These are phyloP conservation scores for Parazoanthus darwini DNA, from an alignment of 92 coral and sea anemone genomes.

Conservation along the genomic window DNA sequence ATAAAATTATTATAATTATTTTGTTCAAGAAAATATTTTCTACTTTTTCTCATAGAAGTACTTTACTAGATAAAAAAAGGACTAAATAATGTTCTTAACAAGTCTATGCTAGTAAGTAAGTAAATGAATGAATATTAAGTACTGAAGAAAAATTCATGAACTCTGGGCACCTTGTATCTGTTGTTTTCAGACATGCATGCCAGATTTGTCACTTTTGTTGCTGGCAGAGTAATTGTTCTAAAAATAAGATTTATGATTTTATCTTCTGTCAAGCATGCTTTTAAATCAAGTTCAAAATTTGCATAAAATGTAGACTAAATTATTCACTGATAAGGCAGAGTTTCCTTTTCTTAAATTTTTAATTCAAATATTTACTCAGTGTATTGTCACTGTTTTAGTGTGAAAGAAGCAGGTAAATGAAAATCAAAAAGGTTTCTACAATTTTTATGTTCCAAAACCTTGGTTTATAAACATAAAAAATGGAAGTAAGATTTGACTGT, in stretches of 20 bases:
- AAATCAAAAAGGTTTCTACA: not conserved
- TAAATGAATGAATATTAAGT: too few relatives aligned
- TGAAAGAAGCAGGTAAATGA: not conserved
- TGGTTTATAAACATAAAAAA: not conserved
- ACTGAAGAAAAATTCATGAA: too few relatives aligned
- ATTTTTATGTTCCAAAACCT: not conserved
- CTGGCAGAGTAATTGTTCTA: not conserved
- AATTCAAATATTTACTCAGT: not conserved
- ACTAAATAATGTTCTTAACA: too few relatives aligned
- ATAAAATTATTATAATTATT: too few relatives aligned
- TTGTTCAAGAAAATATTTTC: too few relatives aligned
- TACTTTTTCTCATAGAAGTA: not conserved
- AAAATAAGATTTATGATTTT: not conserved
- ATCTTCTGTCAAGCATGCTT: not conserved
- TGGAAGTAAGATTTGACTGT: not conserved
- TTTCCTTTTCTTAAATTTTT: not conserved
- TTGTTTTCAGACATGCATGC: not conserved
- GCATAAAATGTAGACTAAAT: conserved; percentile 23
- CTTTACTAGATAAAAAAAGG: too few relatives aligned
- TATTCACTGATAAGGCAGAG: not conserved
- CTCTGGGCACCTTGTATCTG: not conserved
- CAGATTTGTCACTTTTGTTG: not conserved
- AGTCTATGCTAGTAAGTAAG: too few relatives aligned
- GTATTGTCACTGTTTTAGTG: not conserved
- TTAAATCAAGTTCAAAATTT: conserved; percentile 8